Evolutionary conservation across 2,888 invertebrate genomes (phyloP).

Genomic region (Epistrophella euchroma): DNA sequence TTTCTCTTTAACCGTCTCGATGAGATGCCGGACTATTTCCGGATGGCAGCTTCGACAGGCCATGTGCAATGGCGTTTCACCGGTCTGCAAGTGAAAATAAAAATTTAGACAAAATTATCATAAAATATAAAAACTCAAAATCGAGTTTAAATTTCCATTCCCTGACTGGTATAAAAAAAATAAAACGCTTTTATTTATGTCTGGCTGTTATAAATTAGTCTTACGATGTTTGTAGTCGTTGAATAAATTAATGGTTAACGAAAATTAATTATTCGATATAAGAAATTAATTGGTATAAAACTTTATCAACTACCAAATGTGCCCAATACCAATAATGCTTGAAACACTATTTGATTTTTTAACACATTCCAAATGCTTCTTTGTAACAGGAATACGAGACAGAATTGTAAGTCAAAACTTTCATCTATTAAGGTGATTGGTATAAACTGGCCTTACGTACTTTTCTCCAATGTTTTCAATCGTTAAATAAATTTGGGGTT

Average conservation of each 20-base stretch:
- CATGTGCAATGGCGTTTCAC: slow-evolving; percentile 98
- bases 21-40: slow-evolving; percentile 93
- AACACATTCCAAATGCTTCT: too few species aligned
- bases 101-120: neutral
- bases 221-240: neutral
- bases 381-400: neutral
- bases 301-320: neutral
- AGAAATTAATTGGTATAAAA: neutral
- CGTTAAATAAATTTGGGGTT: too few species aligned
- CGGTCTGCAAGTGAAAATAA: slow-evolving; percentile 86
- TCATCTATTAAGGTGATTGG: neutral
- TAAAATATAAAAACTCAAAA: too few species aligned
- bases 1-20: slow-evolving; percentile 91
- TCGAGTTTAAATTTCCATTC: too few species aligned
- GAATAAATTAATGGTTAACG: too few species aligned
- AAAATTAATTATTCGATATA: too few species aligned
- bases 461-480: too few species aligned
- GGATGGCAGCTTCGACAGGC: slow-evolving; percentile 94
- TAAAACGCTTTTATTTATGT: neutral
- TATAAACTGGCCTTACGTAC: neutral
- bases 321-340: neutral
- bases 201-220: neutral
- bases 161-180: neutral
- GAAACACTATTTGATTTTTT: too few species aligned
- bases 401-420: neutral